Conservation (phyloP, 1,140 invertebrate genomes). For the Argopecten irradians region DNA sequence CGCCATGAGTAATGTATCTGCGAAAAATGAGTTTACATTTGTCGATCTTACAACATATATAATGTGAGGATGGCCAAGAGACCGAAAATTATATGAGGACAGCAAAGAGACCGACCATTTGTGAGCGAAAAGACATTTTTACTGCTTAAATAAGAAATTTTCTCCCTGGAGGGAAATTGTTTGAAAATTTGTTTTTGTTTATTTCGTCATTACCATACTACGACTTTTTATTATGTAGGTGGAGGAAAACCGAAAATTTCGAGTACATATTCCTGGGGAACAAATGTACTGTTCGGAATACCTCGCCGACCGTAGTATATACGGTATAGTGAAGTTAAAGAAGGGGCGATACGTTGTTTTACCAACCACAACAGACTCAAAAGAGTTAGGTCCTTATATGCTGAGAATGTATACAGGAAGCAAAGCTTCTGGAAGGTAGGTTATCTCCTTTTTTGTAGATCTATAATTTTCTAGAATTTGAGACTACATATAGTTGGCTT, state of each 20-base stretch:
- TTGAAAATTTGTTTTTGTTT: background rate
- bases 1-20: no score
- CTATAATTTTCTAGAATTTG: no score
- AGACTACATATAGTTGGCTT: no score
- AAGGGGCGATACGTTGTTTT: constrained; percentile 82
- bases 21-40: no score
- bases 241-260: constrained; percentile 80
- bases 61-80: no score
- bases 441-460: background rate
- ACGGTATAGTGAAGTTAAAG: constrained; percentile 71
- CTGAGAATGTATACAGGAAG: constrained; percentile 79
- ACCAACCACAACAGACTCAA: constrained; percentile 81
- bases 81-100: no score
- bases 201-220: background rate
- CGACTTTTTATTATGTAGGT: constrained; percentile 75
- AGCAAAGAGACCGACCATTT: background rate
- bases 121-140: background rate
- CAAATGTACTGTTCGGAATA: constrained; percentile 78
- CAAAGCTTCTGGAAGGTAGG: constrained; percentile 59
- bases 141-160: background rate
- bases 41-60: no score
- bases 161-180: background rate
- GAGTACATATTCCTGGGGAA: constrained; percentile 78
- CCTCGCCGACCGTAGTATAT: constrained; percentile 78
- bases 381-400: constrained; percentile 79